Evolutionary conservation across 2,113 vertebrate species (phyloP).

Genomic region (Varanus salvator): DNA sequence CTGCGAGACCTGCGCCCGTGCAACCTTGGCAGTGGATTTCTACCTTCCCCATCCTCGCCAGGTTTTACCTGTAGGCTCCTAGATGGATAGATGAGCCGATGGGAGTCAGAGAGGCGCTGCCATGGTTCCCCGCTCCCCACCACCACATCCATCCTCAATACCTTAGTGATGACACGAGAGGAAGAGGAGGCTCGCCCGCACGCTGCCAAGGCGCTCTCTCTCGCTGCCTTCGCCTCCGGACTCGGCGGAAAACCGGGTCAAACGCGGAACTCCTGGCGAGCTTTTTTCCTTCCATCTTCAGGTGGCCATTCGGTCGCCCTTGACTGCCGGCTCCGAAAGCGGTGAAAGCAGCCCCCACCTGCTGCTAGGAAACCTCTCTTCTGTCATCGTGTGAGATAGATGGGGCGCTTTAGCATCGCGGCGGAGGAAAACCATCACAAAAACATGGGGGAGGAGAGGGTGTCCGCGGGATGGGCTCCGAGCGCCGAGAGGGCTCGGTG

Average conservation of each 20-base stretch:
- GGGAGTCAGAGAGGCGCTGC: background rate
- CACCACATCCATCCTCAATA: slow-evolving; percentile 49
- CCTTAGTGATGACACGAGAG: slow-evolving; percentile 62
- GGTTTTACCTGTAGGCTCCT: background rate
- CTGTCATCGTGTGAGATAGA: slow-evolving; percentile 42
- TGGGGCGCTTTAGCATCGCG: slow-evolving; percentile 28
- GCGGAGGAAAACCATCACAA: slow-evolving; percentile 40
- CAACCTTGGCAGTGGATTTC: background rate
- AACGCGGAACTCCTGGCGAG: slow-evolving; percentile 70
- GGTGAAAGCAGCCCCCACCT: slow-evolving; percentile 43
- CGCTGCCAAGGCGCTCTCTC: slow-evolving; percentile 26
- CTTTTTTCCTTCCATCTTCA: slow-evolving; percentile 52
- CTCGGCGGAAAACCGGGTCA: slow-evolving; percentile 20
- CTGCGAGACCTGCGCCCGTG: background rate
- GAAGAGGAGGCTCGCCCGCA: slow-evolving; percentile 40
- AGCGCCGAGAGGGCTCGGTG: accelerated
- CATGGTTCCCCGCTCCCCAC: background rate
- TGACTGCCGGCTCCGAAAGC: slow-evolving; percentile 45
- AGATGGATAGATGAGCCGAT: background rate
- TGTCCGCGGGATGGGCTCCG: background rate
- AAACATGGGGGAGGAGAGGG: slow-evolving; percentile 47
- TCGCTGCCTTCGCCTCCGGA: background rate
- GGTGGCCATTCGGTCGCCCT: slow-evolving; percentile 58
- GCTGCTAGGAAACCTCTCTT: slow-evolving; percentile 42
- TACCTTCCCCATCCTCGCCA: background rate